phyloP scores from a whole-genome alignment of 2,113 vertebrate genomes.

The Fregata magnificens region DNA sequence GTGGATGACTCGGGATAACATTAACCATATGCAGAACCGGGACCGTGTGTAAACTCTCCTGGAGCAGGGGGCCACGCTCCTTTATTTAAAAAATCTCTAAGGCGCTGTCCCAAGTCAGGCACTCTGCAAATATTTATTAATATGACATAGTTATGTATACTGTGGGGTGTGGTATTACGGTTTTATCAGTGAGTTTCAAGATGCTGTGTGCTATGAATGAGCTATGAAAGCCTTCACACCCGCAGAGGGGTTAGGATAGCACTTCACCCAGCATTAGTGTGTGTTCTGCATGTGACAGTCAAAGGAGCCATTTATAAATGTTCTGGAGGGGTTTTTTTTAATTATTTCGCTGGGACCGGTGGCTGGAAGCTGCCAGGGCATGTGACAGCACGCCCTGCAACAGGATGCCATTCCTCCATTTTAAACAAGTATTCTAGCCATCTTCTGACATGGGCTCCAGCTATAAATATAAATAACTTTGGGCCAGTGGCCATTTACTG shows the following conservation, averaged over 20 bases:
- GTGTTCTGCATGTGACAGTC: background rate
- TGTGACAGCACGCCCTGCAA: background rate
- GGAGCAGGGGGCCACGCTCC: background rate
- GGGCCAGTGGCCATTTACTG: background rate
- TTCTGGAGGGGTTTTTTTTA: background rate
- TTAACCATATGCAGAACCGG: background rate
- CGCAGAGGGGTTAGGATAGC: background rate
- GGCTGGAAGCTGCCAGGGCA: background rate
- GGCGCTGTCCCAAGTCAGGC: background rate
- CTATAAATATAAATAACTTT: background rate
- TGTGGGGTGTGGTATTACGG: background rate
- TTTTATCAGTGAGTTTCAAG: conserved; percentile 16
- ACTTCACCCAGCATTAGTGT: background rate
- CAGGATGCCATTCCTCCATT: background rate
- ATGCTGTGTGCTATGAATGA: background rate
- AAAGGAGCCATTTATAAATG: background rate
- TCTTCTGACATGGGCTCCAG: background rate
- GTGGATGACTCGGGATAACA: background rate
- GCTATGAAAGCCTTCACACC: background rate
- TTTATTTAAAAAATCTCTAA: background rate
- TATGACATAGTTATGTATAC: background rate
- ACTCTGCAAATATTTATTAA: conserved; percentile 27
- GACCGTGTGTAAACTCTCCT: background rate
- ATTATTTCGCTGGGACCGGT: background rate
- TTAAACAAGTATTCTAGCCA: background rate